Base-by-base conservation (phyloP, 2,888 invertebrate genomes). In the Orthosia cruda region DNA sequence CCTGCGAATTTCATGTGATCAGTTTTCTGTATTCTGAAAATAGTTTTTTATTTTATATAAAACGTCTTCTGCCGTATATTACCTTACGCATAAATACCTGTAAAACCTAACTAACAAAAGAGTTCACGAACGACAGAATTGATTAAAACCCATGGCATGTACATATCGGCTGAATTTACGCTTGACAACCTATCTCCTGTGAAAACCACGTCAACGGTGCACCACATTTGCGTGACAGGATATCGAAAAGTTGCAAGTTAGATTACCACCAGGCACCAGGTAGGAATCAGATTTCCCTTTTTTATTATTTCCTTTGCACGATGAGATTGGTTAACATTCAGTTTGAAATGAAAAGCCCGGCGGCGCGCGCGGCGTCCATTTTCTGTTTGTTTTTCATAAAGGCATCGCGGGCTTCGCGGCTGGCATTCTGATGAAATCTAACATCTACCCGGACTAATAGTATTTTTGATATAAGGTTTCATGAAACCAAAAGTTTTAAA, bases 301-400 rank as follows among this genome's bases (percentile, higher is more conserved):
- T 63, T 45, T 45, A 47, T 61, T 52, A 23, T 50, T 50, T 47
- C 18, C 4, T 52, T 18, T 50, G 16, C 12, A 61, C 40, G 23
- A 59, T 23, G 40, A 50, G 15, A 20, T 61, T 54, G 61, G 47
- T 13, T 52, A 15, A 40, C 66, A 67, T 50, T 45, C n/a, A 50
- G 61, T 67, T 26, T 20, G 40, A 55, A 61, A 68, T 55, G 9
- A 61, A 76, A 75, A 69, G 20, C 49, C 59, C 26, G 15, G n/a
- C 18, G 18, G 45, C 69, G 15, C n/a, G n/a, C n/a, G n/a, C 18
- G 18, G 49, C 77, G 15, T 18, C 4, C 15, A 40, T 20, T 77
- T 77, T 54, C 9, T 20, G 18, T 59, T 40, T 40, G 47, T 64
- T 54, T 64, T 54, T 54, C n/a, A n/a, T 40, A 23, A 20, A 26